Evolutionary conservation across 30 jellyfish, hydroid and myxozoan species (phyloP).

Genomic region (Phacellophora camtschatica): DNA sequence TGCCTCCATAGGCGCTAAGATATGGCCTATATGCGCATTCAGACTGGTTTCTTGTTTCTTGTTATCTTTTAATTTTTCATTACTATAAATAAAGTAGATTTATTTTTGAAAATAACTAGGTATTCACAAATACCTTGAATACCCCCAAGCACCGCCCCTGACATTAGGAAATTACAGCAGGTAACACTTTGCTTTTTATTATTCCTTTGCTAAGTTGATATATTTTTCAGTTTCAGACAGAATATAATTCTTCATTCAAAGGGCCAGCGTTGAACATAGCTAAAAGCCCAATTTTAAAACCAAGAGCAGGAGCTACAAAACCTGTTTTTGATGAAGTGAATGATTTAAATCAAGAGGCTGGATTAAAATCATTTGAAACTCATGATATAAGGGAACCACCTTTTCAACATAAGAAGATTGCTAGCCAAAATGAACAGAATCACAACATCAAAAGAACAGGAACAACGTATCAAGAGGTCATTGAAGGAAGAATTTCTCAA

Average conservation of each 20-base stretch:
- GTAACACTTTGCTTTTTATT: too few species aligned
- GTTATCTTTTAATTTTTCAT: too few species aligned
- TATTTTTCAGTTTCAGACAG: conserved; percentile 62
- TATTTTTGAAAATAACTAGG: too few species aligned
- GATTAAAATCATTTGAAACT: conserved; percentile 8
- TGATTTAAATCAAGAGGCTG: conserved; percentile 17
- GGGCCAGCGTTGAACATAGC: not conserved
- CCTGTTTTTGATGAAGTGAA: not conserved
- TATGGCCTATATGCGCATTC: too few species aligned
- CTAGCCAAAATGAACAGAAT: not conserved
- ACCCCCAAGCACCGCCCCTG: too few species aligned
- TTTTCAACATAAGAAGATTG: conserved; percentile 32
- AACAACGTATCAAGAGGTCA: not conserved
- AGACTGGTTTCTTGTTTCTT: too few species aligned
- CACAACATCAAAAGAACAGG: conserved; percentile 14
- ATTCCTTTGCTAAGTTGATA: too few species aligned
- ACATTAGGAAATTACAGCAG: too few species aligned
- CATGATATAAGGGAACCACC: conserved; percentile 59
- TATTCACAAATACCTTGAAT: too few species aligned
- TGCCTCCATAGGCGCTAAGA: too few species aligned
- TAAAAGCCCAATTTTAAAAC: conserved; percentile 62
- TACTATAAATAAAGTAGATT: too few species aligned
- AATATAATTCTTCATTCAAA: conserved; percentile 56
- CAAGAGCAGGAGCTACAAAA: conserved; percentile 3
- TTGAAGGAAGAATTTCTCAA: not conserved